phyloP scores from a whole-genome alignment of 1,140 invertebrate genomes.

The Triops longicaudatus region DNA sequence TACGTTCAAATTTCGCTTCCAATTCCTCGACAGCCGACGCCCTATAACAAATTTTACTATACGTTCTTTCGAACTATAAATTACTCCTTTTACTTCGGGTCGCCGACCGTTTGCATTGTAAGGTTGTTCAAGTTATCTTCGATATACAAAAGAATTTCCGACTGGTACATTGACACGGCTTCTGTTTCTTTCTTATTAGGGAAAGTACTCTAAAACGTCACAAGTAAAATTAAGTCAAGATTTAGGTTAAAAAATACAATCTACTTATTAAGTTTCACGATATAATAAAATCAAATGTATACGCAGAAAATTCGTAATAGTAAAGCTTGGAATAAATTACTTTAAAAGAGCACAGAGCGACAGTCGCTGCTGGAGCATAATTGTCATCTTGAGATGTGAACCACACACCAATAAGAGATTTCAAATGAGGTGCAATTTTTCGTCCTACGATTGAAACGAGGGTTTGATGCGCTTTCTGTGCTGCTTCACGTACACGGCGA shows the following conservation, averaged over 20 bases:
- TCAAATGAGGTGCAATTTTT: conserved; percentile 66
- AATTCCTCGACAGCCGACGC: conserved; percentile 55
- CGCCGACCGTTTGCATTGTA: conserved; percentile 51
- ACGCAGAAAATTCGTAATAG: too few species aligned
- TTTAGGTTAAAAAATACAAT: background rate
- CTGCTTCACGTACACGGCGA: conserved; percentile 64
- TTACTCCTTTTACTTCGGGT: conserved; percentile 47
- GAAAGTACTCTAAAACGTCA: conserved; percentile 57
- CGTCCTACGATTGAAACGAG: conserved; percentile 58
- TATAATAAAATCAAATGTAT: conserved; percentile 13
- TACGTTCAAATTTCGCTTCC: conserved; percentile 59
- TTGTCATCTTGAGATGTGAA: conserved; percentile 69
- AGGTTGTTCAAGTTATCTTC: conserved; percentile 58
- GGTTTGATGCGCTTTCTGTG: conserved; percentile 50
- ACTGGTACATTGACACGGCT: conserved; percentile 64
- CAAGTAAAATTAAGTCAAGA: conserved; percentile 27
- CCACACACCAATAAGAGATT: conserved; percentile 59
- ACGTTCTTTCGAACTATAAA: conserved; percentile 23
- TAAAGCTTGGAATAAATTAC: conserved; percentile 35
- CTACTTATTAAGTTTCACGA: background rate
- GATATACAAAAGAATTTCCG: conserved; percentile 64
- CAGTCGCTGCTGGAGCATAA: conserved; percentile 65
- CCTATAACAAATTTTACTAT: conserved; percentile 37
- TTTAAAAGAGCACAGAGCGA: conserved; percentile 59
- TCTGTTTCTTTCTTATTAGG: conserved; percentile 56